Percentiles rank a stretch among this genome's conserved stretches.
Conservation (phyloP, 2,888 invertebrate species). For the Pyrrhia umbra region DNA sequence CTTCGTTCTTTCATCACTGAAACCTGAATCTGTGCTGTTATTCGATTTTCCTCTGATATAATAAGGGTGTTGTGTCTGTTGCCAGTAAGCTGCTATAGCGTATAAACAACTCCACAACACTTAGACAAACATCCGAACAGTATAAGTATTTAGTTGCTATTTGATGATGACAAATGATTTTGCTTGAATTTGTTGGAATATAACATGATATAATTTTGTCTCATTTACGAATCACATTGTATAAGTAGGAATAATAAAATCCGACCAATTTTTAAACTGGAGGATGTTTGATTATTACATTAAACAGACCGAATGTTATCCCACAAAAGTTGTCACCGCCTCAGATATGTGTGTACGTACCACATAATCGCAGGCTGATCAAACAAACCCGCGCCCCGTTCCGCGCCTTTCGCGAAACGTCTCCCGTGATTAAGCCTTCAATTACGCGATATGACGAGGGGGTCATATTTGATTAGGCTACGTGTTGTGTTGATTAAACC, state of each 20-base stretch:
- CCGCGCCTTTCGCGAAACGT: slow-evolving; percentile 77
- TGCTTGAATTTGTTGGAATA: not conserved
- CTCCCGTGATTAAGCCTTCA: slow-evolving; percentile 88
- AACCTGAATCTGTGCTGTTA: slow-evolving; percentile 58
- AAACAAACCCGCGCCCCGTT: slow-evolving; percentile 77
- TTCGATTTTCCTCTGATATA: slow-evolving; percentile 33
- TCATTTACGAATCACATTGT: not conserved
- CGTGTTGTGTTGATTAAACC: slow-evolving; percentile 89
- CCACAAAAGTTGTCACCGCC: slow-evolving; percentile 72
- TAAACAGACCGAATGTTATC: slow-evolving; percentile 54
- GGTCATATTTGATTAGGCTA: slow-evolving; percentile 89
- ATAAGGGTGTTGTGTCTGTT: slow-evolving; percentile 33
- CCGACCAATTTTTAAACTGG: slow-evolving; percentile 5
- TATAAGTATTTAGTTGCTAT: too few species aligned
- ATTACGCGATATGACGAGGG: slow-evolving; percentile 88
- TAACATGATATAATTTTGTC: slow-evolving; percentile 1
- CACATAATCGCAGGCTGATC: slow-evolving; percentile 81
- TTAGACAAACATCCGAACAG: too few species aligned
- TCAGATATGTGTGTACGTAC: slow-evolving; percentile 68
- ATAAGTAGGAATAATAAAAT: slow-evolving; percentile 2
- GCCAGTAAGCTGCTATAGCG: slow-evolving; percentile 30
- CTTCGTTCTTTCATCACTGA: slow-evolving; percentile 69
- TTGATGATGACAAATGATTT: not conserved
- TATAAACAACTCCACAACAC: too few species aligned
- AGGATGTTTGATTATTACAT: slow-evolving; percentile 30